Evolutionary conservation across 2,797 vertebrate genomes (phyloP).

Genomic region (Argyrosomus regius): DNA sequence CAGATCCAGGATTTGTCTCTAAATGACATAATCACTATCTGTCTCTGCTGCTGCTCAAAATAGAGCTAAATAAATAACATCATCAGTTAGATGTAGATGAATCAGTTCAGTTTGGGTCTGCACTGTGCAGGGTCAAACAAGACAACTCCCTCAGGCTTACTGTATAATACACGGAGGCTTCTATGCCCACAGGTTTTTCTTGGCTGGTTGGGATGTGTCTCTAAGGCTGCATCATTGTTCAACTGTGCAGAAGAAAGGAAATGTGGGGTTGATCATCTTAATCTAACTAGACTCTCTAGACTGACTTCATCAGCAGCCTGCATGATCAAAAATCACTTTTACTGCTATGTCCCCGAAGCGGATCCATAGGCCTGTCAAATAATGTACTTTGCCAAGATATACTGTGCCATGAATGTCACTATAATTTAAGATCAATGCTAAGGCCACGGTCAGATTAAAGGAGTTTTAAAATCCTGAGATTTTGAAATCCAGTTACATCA

Average conservation of each 20-base stretch:
- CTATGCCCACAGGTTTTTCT: slow-evolving; percentile 1
- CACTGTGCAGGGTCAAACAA: slow-evolving; percentile 27
- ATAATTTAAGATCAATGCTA: slow-evolving; percentile 36
- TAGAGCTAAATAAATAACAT: slow-evolving; percentile 28
- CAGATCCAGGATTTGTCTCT: slow-evolving; percentile 24
- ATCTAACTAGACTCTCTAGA: slow-evolving; percentile 36
- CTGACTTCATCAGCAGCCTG: slow-evolving; percentile 47
- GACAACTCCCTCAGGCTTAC: slow-evolving; percentile 17
- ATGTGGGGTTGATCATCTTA: slow-evolving; percentile 41
- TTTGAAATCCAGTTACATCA: slow-evolving; percentile 34
- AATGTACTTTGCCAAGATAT: slow-evolving; percentile 46
- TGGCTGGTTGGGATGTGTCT: slow-evolving; percentile 31
- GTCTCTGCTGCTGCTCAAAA: slow-evolving; percentile 27
- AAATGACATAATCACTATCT: neutral
- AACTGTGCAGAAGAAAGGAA: slow-evolving; percentile 6
- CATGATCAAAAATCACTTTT: slow-evolving; percentile 59
- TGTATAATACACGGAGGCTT: neutral
- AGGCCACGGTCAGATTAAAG: slow-evolving; percentile 26
- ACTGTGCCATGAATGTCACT: slow-evolving; percentile 49
- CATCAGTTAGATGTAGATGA: too few species aligned
- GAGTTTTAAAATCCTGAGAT: slow-evolving; percentile 19
- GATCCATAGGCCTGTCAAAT: slow-evolving; percentile 52
- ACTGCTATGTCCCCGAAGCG: slow-evolving; percentile 25
- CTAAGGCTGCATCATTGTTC: slow-evolving; percentile 7
- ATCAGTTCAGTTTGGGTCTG: slow-evolving; percentile 8